Evolutionary conservation across 2,113 vertebrate genomes (phyloP).

Genomic region (Myotis yumanensis): DNA sequence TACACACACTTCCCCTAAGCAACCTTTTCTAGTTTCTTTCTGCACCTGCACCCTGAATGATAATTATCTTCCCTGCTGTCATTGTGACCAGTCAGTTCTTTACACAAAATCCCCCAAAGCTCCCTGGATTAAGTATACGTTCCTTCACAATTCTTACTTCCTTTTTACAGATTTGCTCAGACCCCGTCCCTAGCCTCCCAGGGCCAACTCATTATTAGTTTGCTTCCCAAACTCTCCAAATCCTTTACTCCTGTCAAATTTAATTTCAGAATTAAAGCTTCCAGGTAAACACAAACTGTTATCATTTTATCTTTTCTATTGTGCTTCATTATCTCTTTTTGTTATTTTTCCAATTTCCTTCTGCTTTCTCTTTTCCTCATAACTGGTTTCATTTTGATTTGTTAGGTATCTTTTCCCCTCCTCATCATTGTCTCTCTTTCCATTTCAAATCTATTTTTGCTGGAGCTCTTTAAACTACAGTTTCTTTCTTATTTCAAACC

Average conservation of each 20-base stretch:
- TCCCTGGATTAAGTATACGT: conserved; percentile 45
- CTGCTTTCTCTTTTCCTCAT: conserved; percentile 52
- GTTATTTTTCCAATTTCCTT: conserved; percentile 68
- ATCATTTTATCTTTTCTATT: conserved; percentile 57
- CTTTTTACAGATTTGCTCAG: conserved; percentile 18
- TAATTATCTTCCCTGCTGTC: conserved; percentile 24
- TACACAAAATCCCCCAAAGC: conserved; percentile 11
- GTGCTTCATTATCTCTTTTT: conserved; percentile 66
- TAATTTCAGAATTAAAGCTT: conserved; percentile 65
- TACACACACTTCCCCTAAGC: background rate
- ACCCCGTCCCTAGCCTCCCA: background rate
- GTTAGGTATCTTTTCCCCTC: conserved; percentile 29
- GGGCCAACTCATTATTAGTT: conserved; percentile 26
- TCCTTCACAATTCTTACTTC: conserved; percentile 52
- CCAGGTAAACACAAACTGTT: conserved; percentile 68
- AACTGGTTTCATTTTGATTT: conserved; percentile 64
- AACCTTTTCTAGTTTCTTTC: background rate
- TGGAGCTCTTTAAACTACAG: conserved; percentile 54
- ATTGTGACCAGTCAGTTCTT: conserved; percentile 14
- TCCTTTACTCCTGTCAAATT: conserved; percentile 6
- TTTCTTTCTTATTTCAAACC: conserved; percentile 62
- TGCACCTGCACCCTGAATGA: background rate
- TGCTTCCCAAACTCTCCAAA: background rate
- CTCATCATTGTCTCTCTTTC: conserved; percentile 59
- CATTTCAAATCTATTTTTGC: conserved; percentile 68